These are phyloP conservation scores for Trialeurodes vaporariorum DNA, from an alignment of 1,140 invertebrate species.

Conservation along the genomic window DNA sequence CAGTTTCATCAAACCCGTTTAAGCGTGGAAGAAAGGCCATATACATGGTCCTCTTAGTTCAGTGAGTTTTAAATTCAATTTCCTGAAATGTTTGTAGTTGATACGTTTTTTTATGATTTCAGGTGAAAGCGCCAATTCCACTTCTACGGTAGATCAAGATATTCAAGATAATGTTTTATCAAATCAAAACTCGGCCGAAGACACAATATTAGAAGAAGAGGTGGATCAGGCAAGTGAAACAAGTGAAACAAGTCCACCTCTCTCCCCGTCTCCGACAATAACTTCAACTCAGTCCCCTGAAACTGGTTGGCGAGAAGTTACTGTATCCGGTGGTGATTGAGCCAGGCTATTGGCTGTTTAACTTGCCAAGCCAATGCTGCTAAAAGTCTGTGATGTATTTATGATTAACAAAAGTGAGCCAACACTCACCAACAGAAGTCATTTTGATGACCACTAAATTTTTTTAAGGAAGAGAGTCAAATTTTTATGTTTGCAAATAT, in stretches of 20 bases:
- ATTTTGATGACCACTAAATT: too few relatives aligned
- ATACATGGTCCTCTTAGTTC: too few relatives aligned
- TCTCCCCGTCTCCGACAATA: neutral
- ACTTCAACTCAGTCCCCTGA: neutral
- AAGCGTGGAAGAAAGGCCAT: too few relatives aligned
- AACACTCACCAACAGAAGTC: too few relatives aligned
- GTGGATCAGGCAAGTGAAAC: neutral
- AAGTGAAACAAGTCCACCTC: neutral
- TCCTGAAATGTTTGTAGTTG: too few relatives aligned
- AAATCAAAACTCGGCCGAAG: neutral
- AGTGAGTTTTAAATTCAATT: too few relatives aligned
- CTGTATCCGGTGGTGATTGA: neutral
- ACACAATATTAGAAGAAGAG: neutral
- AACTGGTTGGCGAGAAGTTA: neutral
- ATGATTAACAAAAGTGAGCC: too few relatives aligned
- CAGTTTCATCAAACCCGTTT: too few relatives aligned
- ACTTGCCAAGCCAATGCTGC: neutral
- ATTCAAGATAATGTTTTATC: neutral
- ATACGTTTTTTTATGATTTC: neutral
- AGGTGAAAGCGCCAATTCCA: neutral
- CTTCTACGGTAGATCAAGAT: neutral
- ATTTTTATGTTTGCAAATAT: too few relatives aligned
- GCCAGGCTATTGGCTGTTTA: too few relatives aligned
- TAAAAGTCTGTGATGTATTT: neutral
- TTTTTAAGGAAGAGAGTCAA: too few relatives aligned